Base-by-base conservation (phyloP, 2,113 vertebrate genomes). In the Sapayoa aenigma region DNA sequence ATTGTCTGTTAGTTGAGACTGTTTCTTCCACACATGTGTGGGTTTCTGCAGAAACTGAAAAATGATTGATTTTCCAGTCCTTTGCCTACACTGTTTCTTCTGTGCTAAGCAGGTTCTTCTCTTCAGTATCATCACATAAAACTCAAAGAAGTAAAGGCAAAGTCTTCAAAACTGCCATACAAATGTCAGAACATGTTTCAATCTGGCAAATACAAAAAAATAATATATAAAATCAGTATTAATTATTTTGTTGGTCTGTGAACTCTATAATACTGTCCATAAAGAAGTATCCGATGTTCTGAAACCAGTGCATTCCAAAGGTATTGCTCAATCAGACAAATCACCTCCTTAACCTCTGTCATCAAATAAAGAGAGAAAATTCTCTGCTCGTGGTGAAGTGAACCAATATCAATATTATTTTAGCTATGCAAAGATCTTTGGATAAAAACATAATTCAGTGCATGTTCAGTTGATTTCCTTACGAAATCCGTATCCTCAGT, bases 401-500 rank as follows among this genome's bases (percentile, higher is more conserved):
- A 56, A 79, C 87, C n/a, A 80, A 62, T 73, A 74, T 27, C 33
- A 83, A 44, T 50, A 35, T 35, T 72, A 46, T 50, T 83, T 87
- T 69, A 85, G 20, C 25, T 72, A 22, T 76, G 41, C 15, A 80
- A 84, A 95, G 14, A 77, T 62, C 41, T 63, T 88, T 20, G 30
- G 42, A 71, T 77, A 80, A 95, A 95, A 95, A 87, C 90, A 73
- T 80, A 86, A 86, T 88, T 94, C 78, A 77, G 37, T 80, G 11
- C 67, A 73, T 93, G 55, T 93, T 96, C 66, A 37, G 56, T 56
- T 90, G 66, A 88, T 87, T 96, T 96, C 58, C 90, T 94, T 58
- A 66, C 14, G 94, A 94, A 92, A 94, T 92, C 71, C 88, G 88
- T 80, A 88, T 86, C 72, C 23, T 92, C 30, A 52, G 37, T 93